Percentiles rank a stretch among this genome's conserved stretches.
phyloP scores from a whole-genome alignment of 2,113 vertebrate genomes.

The Arothron firmamentum region DNA sequence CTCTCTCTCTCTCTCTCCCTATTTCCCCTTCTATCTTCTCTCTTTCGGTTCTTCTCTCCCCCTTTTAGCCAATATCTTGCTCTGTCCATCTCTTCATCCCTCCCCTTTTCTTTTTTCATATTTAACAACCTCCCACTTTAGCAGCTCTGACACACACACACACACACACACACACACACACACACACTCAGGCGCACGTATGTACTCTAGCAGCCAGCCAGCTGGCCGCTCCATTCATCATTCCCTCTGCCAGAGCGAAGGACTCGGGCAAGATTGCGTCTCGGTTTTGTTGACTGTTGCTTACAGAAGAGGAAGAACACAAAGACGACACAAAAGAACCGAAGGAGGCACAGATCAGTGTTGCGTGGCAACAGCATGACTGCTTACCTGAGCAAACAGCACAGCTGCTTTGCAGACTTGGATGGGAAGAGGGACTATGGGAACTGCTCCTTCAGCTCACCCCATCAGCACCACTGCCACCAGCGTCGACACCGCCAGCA shows the following conservation, averaged over 20 bases:
- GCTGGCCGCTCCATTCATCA: conserved; percentile 38
- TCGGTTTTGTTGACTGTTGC: conserved; percentile 27
- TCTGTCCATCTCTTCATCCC: conserved; percentile 10
- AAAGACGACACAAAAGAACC: conserved; percentile 6
- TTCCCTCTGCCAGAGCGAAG: conserved; percentile 25
- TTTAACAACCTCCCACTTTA: conserved; percentile 36
- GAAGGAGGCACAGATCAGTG: background rate
- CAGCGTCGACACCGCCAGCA: conserved; percentile 50
- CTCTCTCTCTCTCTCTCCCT: conserved; percentile 10
- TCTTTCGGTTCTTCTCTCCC: background rate
- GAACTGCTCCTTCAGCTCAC: conserved; percentile 74
- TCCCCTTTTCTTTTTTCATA: conserved; percentile 17
- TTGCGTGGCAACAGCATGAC: conserved; percentile 71
- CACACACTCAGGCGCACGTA: conserved; percentile 11
- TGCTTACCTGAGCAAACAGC: conserved; percentile 78
- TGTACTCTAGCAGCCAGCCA: conserved; percentile 17
- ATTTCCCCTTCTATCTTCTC: conserved; percentile 11
- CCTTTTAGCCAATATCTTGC: conserved; percentile 15
- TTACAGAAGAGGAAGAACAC: conserved; percentile 13
- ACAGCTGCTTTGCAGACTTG: conserved; percentile 73
- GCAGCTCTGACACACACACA: conserved; percentile 29
- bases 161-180: conserved; percentile 3
- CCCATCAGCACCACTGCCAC: conserved; percentile 37
- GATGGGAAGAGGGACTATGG: conserved; percentile 61
- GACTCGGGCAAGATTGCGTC: conserved; percentile 33